Conservation (phyloP, 2,888 invertebrate species). For the Parnassius orleans region DNA sequence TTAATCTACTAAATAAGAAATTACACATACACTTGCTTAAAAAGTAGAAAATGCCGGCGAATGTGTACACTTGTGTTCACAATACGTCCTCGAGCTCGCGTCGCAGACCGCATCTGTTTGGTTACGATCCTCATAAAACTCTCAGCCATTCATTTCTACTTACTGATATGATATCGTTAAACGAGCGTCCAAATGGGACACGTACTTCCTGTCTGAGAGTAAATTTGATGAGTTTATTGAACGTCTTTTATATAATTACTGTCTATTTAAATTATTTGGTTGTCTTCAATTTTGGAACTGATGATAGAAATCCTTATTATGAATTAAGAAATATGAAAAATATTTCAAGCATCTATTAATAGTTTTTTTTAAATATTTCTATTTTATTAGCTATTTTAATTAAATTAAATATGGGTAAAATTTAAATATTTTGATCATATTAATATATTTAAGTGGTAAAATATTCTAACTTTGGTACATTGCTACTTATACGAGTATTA, state of each 20-base stretch:
- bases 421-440: background rate
- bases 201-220: constrained; percentile 36
- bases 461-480: too few species aligned
- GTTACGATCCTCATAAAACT: constrained; percentile 40
- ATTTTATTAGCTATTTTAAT: too few species aligned
- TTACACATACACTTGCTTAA: background rate
- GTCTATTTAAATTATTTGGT: background rate
- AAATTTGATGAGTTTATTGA: constrained; percentile 31
- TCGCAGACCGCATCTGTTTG: constrained; percentile 33
- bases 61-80: constrained; percentile 28
- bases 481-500: too few species aligned
- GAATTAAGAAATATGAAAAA: too few species aligned
- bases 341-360: too few species aligned
- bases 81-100: constrained; percentile 23
- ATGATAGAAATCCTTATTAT: too few species aligned
- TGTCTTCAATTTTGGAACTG: too few species aligned
- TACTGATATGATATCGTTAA: constrained; percentile 34
- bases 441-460: background rate
- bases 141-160: constrained; percentile 34
- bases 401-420: too few species aligned
- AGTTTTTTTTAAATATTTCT: too few species aligned
- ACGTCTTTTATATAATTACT: constrained; percentile 10
- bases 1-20: background rate
- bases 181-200: constrained; percentile 33
- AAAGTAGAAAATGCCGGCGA: too few species aligned